A percentile compares a stretch with the other conserved stretches of the same genome.
Conservation (phyloP, 2,113 vertebrate species). For the Cacatua alba region DNA sequence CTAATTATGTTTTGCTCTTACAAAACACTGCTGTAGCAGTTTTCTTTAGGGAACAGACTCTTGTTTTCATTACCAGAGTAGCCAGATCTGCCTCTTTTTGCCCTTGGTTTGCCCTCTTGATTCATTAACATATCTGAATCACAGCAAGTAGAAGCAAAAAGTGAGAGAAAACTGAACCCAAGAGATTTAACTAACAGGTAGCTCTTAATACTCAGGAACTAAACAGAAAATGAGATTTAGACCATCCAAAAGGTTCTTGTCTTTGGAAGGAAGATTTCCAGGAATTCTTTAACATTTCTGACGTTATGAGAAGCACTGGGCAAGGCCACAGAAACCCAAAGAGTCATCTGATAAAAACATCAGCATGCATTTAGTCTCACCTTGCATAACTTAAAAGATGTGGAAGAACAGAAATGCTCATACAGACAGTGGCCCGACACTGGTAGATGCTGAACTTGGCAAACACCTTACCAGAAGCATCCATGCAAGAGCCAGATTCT, state of each 20-base stretch:
- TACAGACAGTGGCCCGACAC: background rate
- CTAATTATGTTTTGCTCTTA: constrained; percentile 62
- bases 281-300: background rate
- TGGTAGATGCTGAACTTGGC: background rate
- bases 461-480: background rate
- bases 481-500: background rate
- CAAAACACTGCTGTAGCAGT: constrained; percentile 40
- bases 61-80: background rate
- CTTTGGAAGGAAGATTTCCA: background rate
- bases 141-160: background rate
- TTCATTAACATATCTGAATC: constrained; percentile 25
- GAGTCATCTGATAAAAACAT: background rate
- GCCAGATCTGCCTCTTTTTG: background rate
- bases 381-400: background rate
- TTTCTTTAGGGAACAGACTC: constrained; percentile 10
- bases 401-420: background rate
- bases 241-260: background rate
- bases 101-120: background rate
- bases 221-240: background rate
- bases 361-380: background rate
- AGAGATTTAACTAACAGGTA: constrained; percentile 19
- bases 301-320: background rate
- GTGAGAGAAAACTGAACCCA: background rate
- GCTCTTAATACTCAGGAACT: background rate
- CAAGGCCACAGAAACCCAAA: background rate